Conservation (phyloP, 1,140 invertebrate genomes). For the Idris sp. region DNA sequence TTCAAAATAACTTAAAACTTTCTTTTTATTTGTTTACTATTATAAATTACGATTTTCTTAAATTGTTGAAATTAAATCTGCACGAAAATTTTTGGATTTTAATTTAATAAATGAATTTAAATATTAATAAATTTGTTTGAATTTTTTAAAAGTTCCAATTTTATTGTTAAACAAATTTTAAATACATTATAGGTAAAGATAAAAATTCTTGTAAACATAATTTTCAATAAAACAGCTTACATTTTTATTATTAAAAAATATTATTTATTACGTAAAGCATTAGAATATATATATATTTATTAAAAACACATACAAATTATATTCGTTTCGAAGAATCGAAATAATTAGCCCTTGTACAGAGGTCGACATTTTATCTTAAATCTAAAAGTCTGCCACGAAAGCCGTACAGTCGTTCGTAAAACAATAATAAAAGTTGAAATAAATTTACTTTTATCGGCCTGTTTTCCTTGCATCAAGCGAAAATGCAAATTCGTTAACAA, state of each 20-base stretch:
- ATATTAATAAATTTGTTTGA: no score
- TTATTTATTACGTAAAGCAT: slow-evolving; percentile 52
- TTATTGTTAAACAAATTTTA: no score
- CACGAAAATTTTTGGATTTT: no score
- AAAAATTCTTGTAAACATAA: no score
- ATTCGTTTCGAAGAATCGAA: slow-evolving; percentile 33
- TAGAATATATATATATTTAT: slow-evolving; percentile 50
- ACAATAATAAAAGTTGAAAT: slow-evolving; percentile 32
- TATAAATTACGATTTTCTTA: no score
- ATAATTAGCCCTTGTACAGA: slow-evolving; percentile 40
- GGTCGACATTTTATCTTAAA: slow-evolving; percentile 40
- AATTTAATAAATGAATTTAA: no score
- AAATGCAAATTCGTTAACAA: slow-evolving; percentile 29
- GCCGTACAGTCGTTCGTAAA: slow-evolving; percentile 42
- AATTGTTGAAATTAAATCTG: no score
- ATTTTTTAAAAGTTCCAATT: no score
- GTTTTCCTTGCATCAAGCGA: slow-evolving; percentile 18
- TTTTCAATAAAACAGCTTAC: neutral
- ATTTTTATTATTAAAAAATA: slow-evolving; percentile 34
- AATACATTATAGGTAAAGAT: no score
- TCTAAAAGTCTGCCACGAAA: slow-evolving; percentile 45
- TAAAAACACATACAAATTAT: slow-evolving; percentile 57
- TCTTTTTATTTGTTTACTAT: no score
- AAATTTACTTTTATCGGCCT: slow-evolving; percentile 13
- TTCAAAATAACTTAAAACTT: no score